Conservation (phyloP, 2,888 invertebrate genomes). For the Listrodromus nycthemerus region DNA sequence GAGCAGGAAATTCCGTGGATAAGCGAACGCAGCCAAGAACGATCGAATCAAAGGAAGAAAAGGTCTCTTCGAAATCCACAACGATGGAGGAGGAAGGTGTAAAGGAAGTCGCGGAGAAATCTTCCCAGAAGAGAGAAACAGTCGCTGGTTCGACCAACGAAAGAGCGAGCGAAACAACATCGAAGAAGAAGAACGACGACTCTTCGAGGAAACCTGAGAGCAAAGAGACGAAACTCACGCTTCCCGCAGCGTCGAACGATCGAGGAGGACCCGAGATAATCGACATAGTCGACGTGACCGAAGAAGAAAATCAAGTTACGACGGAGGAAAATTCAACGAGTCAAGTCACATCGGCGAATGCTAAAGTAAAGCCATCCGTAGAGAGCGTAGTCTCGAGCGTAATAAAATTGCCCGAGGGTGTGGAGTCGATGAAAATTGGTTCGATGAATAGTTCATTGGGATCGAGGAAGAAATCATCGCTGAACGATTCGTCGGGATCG, state of each 20-base stretch:
- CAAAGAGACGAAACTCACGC: background rate
- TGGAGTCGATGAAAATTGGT: background rate
- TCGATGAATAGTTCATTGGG: background rate
- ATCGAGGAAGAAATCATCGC: background rate
- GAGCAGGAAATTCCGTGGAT: background rate
- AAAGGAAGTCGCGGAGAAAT: background rate
- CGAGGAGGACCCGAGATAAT: conserved; percentile 44
- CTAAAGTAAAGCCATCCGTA: background rate
- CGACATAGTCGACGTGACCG: conserved; percentile 36
- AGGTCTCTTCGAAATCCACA: background rate
- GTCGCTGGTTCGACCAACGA: background rate
- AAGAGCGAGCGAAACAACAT: background rate
- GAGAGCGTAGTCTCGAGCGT: background rate
- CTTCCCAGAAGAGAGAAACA: background rate
- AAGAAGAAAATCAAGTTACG: background rate
- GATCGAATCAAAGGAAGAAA: background rate
- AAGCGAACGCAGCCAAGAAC: background rate
- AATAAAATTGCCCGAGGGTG: background rate
- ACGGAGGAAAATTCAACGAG: background rate
- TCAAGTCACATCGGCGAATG: background rate
- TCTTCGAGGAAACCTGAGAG: background rate
- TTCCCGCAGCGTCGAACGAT: background rate
- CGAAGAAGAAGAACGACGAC: background rate
- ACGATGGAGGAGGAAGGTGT: background rate
- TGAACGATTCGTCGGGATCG: background rate